Conservation (phyloP, 1,140 invertebrate genomes). For the Macrosteles quadrilineatus region DNA sequence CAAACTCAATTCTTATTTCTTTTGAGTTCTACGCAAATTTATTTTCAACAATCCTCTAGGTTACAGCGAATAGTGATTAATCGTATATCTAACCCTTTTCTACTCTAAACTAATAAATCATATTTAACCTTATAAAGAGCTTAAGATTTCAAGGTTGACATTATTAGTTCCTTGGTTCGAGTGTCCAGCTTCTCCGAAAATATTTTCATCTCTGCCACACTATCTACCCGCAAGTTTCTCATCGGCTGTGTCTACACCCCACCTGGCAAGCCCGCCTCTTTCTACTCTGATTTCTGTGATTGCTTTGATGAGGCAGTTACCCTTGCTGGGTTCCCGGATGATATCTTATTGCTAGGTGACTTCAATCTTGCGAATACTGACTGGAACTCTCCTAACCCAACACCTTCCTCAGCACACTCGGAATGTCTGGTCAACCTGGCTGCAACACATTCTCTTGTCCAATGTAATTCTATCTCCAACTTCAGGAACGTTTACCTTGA, state of each 20-base stretch:
- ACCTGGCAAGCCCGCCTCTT: not conserved
- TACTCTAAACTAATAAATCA: no score
- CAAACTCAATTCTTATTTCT: no score
- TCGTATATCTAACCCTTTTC: no score
- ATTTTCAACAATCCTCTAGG: no score
- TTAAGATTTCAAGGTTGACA: no score
- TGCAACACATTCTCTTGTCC: not conserved
- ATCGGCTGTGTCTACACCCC: not conserved
- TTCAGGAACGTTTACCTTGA: not conserved
- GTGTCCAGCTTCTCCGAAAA: not conserved
- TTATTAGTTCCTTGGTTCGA: no score
- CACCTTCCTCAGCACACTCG: not conserved
- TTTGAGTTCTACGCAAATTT: no score
- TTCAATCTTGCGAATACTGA: not conserved
- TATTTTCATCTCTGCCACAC: not conserved
- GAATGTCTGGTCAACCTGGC: not conserved
- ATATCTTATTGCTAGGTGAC: not conserved
- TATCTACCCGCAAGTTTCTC: not conserved
- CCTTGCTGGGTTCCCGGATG: no score
- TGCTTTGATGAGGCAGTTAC: not conserved
- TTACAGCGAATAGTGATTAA: no score
- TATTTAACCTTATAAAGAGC: no score
- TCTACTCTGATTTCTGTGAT: not conserved
- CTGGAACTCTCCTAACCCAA: not conserved
- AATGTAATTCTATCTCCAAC: not conserved